phyloP scores from a whole-genome alignment of 1,140 invertebrate genomes.

The Neodiprion pinetum region DNA sequence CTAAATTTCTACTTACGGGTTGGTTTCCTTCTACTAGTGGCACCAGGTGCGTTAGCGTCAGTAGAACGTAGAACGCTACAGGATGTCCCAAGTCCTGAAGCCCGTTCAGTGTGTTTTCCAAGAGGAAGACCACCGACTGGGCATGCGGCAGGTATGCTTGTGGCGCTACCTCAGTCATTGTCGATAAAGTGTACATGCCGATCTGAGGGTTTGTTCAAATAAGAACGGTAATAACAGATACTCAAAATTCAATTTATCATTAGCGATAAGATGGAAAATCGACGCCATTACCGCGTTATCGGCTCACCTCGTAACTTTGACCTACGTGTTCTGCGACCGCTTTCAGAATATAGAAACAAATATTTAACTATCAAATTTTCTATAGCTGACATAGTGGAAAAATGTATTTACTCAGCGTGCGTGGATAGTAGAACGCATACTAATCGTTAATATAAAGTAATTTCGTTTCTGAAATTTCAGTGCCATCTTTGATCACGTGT shows the following conservation, averaged over 20 bases:
- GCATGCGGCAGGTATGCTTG: conserved; percentile 66
- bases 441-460: too few relatives aligned
- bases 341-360: too few relatives aligned
- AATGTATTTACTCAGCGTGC: too few relatives aligned
- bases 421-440: too few relatives aligned
- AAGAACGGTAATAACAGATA: conserved; percentile 31
- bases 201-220: conserved; percentile 55
- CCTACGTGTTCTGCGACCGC: too few relatives aligned
- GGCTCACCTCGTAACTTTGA: too few relatives aligned
- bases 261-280: conserved; percentile 22
- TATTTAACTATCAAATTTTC: too few relatives aligned
- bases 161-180: conserved; percentile 69
- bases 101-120: conserved; percentile 61
- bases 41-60: conserved; percentile 68
- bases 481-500: too few relatives aligned
- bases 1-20: conserved; percentile 56
- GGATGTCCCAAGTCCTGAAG: conserved; percentile 61
- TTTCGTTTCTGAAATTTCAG: too few relatives aligned
- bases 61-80: conserved; percentile 67
- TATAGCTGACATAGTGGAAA: too few relatives aligned
- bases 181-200: conserved; percentile 71
- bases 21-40: conserved; percentile 67
- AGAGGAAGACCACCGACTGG: conserved; percentile 62
- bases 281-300: too few relatives aligned
- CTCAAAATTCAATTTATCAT: conserved; percentile 26